phyloP scores from a whole-genome alignment of 2,888 invertebrate genomes.

The Trichogramma dendrolimi region DNA sequence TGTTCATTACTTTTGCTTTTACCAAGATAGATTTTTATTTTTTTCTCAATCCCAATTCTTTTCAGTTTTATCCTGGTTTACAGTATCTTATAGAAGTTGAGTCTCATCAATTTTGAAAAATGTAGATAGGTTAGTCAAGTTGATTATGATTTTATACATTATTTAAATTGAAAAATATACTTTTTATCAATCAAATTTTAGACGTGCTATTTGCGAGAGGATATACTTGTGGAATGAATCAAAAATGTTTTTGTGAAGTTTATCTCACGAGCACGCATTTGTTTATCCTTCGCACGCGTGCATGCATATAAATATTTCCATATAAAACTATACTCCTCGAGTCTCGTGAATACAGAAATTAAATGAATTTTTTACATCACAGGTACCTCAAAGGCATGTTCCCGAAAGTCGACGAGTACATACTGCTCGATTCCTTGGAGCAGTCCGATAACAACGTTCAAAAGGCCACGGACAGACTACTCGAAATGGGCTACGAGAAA shows the following conservation, averaged over 20 bases:
- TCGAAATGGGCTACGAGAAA: constrained; percentile 77
- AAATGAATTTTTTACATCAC: background rate
- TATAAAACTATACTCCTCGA: background rate
- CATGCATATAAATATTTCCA: background rate
- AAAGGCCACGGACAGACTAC: constrained; percentile 76
- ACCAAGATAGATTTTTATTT: constrained; percentile 15
- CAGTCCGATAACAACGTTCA: constrained; percentile 89
- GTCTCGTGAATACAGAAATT: constrained; percentile 5
- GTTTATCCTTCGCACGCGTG: too few species aligned
- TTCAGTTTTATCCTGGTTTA: constrained; percentile 45
- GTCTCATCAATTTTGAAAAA: constrained; percentile 38
- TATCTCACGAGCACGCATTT: too few species aligned
- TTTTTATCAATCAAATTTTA: background rate
- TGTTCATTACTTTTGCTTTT: constrained; percentile 1
- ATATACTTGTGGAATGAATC: too few species aligned
- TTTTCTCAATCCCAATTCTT: constrained; percentile 37
- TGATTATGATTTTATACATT: constrained; percentile 10
- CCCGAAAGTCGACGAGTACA: constrained; percentile 83
- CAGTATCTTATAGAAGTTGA: constrained; percentile 39
- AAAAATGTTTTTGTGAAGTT: too few species aligned
- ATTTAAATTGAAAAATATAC: constrained; percentile 14
- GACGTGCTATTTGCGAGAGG: too few species aligned
- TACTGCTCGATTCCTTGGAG: constrained; percentile 77
- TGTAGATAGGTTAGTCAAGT: constrained; percentile 41
- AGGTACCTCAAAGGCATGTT: constrained; percentile 90